Evolutionary conservation across 2,797 vertebrate genomes (phyloP).

Genomic region (Valencia hispanica): DNA sequence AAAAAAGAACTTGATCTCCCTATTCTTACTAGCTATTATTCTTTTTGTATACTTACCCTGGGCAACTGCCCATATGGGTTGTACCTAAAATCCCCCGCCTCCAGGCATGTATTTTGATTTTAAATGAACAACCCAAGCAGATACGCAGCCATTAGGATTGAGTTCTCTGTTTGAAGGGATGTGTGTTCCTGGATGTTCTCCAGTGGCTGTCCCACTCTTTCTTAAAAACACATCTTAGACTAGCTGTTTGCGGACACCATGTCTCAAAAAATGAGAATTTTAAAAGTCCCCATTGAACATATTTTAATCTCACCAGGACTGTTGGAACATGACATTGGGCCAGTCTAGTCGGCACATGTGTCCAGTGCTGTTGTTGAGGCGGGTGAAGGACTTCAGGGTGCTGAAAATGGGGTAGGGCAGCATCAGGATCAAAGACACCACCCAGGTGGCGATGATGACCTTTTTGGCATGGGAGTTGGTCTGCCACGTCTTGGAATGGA

Average conservation of each 20-base stretch:
- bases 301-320: slow-evolving; percentile 89
- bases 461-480: slow-evolving; percentile 95
- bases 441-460: slow-evolving; percentile 94
- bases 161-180: neutral
- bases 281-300: neutral
- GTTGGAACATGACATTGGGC: slow-evolving; percentile 88
- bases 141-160: neutral
- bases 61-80: neutral
- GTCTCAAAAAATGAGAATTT: neutral
- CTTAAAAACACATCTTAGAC: slow-evolving; percentile 13
- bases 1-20: neutral
- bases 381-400: slow-evolving; percentile 90
- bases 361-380: slow-evolving; percentile 89
- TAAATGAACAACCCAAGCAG: neutral
- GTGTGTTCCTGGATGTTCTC: neutral
- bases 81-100: neutral
- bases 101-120: neutral
- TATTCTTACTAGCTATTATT: neutral
- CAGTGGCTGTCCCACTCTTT: slow-evolving; percentile 2
- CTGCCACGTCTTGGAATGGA: slow-evolving; percentile 96
- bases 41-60: too few relatives aligned
- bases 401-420: slow-evolving; percentile 94
- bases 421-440: slow-evolving; percentile 91
- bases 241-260: neutral
- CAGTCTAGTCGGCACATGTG: slow-evolving; percentile 94